Percentiles rank a stretch among this genome's conserved stretches.
Conservation (phyloP, 1,140 invertebrate genomes). For the Vanessa tameamea region DNA sequence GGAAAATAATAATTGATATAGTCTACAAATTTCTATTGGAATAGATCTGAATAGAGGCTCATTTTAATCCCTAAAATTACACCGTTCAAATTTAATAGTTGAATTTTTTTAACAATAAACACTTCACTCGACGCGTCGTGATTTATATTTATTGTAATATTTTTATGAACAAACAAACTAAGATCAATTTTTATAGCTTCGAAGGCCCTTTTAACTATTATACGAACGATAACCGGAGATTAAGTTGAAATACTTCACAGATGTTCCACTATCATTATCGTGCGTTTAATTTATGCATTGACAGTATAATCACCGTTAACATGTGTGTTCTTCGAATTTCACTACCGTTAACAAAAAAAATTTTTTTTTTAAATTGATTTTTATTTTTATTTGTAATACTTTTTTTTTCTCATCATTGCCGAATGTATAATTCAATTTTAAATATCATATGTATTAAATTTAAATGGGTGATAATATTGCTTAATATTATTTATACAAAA, state of each 20-base stretch:
- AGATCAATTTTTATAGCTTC: constrained; percentile 29
- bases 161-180: constrained; percentile 20
- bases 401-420: background rate
- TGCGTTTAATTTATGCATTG: constrained; percentile 32
- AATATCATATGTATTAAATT: too few species aligned
- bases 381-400: background rate
- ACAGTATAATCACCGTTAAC: constrained; percentile 33
- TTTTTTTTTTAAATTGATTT: background rate
- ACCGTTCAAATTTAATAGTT: constrained; percentile 11
- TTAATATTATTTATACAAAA: too few species aligned
- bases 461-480: too few species aligned
- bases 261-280: constrained; percentile 34
- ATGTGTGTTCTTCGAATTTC: constrained; percentile 29
- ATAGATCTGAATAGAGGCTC: background rate
- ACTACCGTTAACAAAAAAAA: constrained; percentile 27
- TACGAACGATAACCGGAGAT: constrained; percentile 30
- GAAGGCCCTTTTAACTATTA: constrained; percentile 26
- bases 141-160: background rate
- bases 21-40: too few species aligned
- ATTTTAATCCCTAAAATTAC: constrained; percentile 6
- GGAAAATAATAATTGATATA: too few species aligned
- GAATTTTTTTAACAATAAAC: constrained; percentile 11
- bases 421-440: too few species aligned
- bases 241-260: constrained; percentile 36
- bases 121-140: background rate